phyloP scores from a whole-genome alignment of 2,888 invertebrate species.

The Euplexia lucipara region DNA sequence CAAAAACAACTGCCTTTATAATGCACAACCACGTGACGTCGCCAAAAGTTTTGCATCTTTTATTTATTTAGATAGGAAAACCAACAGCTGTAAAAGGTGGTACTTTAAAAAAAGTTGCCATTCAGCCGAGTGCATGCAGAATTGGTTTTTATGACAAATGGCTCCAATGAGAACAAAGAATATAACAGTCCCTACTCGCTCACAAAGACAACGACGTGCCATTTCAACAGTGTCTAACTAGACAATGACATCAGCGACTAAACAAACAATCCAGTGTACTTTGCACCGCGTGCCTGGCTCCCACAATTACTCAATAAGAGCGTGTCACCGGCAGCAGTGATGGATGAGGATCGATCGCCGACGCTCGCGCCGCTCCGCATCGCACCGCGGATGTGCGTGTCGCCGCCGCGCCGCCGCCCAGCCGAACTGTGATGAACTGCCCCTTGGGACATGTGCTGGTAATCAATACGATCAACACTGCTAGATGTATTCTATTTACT shows the following conservation, averaged over 20 bases:
- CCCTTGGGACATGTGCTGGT: conserved; percentile 1
- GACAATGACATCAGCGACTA: conserved; percentile 38
- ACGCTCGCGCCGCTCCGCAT: conserved; percentile 26
- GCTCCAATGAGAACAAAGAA: no score
- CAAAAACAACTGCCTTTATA: no score
- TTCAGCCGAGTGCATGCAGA: no score
- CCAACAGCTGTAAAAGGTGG: no score
- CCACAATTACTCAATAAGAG: conserved; percentile 71
- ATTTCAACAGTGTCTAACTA: conserved; percentile 28
- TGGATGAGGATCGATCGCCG: conserved; percentile 68
- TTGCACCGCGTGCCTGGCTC: conserved; percentile 58
- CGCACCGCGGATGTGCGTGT: conserved; percentile 41
- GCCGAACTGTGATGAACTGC: conserved; percentile 27
- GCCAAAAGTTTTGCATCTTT: no score
- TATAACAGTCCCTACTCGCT: no score
- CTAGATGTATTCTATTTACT: no score
- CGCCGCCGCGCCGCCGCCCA: conserved; percentile 8
- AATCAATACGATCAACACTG: no score
- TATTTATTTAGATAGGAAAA: no score
- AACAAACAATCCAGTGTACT: conserved; percentile 59
- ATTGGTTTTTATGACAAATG: no score
- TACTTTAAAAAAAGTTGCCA: no score
- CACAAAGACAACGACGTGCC: not conserved
- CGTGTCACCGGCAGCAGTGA: conserved; percentile 62
- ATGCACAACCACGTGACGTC: no score